Evolutionary conservation across 2,888 invertebrate species (phyloP).

Genomic region (Drosophila buzzatii): DNA sequence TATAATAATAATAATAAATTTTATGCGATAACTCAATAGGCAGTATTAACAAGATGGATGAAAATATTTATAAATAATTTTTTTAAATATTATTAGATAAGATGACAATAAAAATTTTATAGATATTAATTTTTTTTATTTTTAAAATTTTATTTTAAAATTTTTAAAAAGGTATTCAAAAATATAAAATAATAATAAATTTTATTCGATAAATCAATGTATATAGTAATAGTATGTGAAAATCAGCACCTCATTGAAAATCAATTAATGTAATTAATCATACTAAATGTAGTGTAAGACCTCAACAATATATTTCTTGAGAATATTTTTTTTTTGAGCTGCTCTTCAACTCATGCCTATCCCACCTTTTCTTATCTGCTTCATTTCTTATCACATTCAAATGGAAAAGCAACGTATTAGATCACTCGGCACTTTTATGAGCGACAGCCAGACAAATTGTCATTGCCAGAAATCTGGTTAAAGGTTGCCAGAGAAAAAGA

Average conservation of each 20-base stretch:
- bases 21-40: no score
- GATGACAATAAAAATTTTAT: no score
- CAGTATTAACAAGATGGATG: no score
- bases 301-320: background rate
- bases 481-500: conserved; percentile 8
- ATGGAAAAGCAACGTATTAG: conserved; percentile 34
- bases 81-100: no score
- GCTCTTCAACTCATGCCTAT: background rate
- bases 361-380: conserved; percentile 27
- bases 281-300: background rate
- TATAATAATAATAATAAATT: no score
- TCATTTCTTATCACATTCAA: conserved; percentile 34
- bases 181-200: background rate
- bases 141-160: no score
- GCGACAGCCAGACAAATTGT: conserved; percentile 50
- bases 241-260: background rate
- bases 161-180: no score
- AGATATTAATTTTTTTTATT: no score
- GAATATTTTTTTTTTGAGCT: background rate
- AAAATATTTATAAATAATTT: no score
- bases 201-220: background rate
- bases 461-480: conserved; percentile 42
- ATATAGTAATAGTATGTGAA: background rate
- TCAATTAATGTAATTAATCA: background rate
- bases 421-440: conserved; percentile 23